phyloP scores from a whole-genome alignment of 2,797 vertebrate species.

The Emydoidea blandingii region DNA sequence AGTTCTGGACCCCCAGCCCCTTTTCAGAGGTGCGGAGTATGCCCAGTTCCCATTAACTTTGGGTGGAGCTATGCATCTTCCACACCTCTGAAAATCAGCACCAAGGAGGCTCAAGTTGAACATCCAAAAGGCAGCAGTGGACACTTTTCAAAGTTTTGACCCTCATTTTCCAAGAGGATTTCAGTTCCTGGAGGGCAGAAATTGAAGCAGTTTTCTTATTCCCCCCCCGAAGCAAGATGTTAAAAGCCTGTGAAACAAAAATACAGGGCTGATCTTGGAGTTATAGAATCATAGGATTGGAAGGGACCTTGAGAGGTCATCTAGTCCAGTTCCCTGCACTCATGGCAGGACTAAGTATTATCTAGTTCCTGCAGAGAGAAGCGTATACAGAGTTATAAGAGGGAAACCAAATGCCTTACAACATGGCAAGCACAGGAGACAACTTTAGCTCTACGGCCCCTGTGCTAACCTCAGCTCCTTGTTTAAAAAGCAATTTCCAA shows the following conservation, averaged over 20 bases:
- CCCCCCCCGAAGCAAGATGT: not conserved
- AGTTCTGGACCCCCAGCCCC: not conserved
- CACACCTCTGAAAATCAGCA: not conserved
- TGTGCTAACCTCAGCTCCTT: not conserved
- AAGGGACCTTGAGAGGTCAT: too few species aligned
- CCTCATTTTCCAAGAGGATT: not conserved
- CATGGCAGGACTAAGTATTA: too few species aligned
- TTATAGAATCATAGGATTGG: too few species aligned
- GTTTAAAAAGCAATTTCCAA: not conserved
- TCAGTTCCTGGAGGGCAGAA: not conserved
- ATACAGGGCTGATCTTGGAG: not conserved
- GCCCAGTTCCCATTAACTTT: not conserved
- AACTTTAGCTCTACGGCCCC: not conserved
- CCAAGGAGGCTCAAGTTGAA: not conserved
- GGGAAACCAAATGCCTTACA: not conserved
- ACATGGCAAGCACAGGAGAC: not conserved
- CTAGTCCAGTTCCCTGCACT: too few species aligned
- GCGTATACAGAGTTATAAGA: not conserved
- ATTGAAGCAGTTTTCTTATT: not conserved
- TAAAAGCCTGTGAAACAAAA: not conserved
- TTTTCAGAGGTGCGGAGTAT: not conserved
- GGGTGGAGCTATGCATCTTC: not conserved
- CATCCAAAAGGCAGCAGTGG: not conserved
- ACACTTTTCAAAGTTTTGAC: not conserved
- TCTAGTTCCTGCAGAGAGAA: not conserved